A percentile compares a stretch with the other conserved stretches of the same genome.
Conservation (phyloP, 2,888 invertebrate genomes). For the Liposcelis brunnea region DNA sequence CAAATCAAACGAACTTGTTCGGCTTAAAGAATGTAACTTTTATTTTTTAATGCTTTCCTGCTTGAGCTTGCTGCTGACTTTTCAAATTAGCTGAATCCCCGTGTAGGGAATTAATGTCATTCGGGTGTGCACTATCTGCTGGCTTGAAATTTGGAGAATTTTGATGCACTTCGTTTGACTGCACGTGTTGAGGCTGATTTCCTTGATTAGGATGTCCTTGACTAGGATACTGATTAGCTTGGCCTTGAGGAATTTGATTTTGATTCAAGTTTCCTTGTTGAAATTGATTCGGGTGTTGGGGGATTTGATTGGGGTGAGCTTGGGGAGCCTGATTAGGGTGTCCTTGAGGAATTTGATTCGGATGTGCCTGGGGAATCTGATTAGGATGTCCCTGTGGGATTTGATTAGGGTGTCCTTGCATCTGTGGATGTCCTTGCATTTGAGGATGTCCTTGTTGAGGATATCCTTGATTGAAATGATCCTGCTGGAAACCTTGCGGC, state of each 20-base stretch:
- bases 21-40: too few species aligned
- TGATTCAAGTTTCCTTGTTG: not conserved
- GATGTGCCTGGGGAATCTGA: constrained; percentile 2
- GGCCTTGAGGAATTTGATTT: not conserved
- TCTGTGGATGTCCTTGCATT: constrained; percentile 15
- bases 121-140: too few species aligned
- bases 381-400: constrained; percentile 10
- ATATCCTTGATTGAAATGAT: constrained; percentile 10
- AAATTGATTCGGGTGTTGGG: not conserved
- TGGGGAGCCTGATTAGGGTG: not conserved
- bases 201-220: not conserved
- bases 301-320: not conserved
- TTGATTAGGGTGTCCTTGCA: constrained; percentile 14
- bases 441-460: constrained; percentile 10
- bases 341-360: constrained; percentile 13
- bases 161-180: too few species aligned
- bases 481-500: constrained; percentile 18
- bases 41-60: too few species aligned
- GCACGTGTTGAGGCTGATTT: too few species aligned
- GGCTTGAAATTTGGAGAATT: too few species aligned
- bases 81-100: too few species aligned
- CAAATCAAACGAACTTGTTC: too few species aligned
- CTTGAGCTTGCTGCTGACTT: too few species aligned
- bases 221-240: not conserved
- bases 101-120: too few species aligned